Evolutionary conservation across 2,113 vertebrate genomes (phyloP), one percentile per base, ranked within the genome.

Genomic region (Bungarus multicinctus): DNA sequence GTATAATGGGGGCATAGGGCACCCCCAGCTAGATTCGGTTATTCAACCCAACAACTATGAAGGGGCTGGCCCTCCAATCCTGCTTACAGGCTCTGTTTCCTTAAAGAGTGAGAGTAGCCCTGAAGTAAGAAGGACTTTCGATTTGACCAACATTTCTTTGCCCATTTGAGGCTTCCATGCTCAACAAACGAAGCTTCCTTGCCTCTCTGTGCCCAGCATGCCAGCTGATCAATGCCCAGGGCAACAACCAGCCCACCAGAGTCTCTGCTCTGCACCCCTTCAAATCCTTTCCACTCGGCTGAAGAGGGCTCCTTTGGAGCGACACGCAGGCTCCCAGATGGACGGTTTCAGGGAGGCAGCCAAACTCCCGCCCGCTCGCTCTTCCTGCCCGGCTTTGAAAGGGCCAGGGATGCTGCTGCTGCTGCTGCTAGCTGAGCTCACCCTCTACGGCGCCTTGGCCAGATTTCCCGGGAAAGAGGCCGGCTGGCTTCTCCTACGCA

Each of bases 181-280:
- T 88, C 91, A 2, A 22, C 94, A 23, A 58, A 94, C 91, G 93
- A 95, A 88, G 87, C 95, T 34, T 94, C 45, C 25, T 69, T 93
- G 91, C 45, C 85, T 53, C 81, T 57, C 94, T 89, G 91, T 14
- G 94, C 47, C 43, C 88, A 94, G 52, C 96, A 95, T 92, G 85
- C 69, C 94, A 54, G 93, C 91, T 93, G 92, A 96, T n/a, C 94
- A 95, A 93, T 55, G 90, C 89, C 94, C 18, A 55, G 18, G 0
- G 0, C 22, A 88, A n/a, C 50, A 16, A n/a, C 2, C 64, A n/a
- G 30, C 12, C n/a, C n/a, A n/a, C n/a, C 12, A 4, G 47, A 1
- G 5, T 14, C 60, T 69, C n/a, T 16, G 64, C 64, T 69, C 64
- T n/a, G 30, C 12, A 18, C 69, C 69, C 69, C 7, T 74, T 8